Evolutionary conservation across 2,888 invertebrate genomes (phyloP).

Genomic region (Nemapogon koenigi): DNA sequence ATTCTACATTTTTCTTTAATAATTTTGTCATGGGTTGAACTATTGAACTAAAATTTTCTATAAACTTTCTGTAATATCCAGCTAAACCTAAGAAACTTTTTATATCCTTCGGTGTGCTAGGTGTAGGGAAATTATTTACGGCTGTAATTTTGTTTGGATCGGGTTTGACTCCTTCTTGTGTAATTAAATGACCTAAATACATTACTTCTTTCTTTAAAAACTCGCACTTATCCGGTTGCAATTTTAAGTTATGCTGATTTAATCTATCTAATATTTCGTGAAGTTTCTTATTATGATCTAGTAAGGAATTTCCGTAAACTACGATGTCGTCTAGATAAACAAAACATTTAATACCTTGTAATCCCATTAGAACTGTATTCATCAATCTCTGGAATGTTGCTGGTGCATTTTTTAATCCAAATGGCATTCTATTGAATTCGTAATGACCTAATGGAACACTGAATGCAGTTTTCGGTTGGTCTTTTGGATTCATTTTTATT

Average conservation of each 20-base stretch:
- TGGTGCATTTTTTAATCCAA: conserved; percentile 13
- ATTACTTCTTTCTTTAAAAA: no score
- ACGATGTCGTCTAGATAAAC: conserved; percentile 14
- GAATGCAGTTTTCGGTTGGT: conserved; percentile 14
- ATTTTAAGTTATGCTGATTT: conserved; percentile 10
- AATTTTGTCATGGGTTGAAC: conserved; percentile 10
- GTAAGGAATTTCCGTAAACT: conserved; percentile 11
- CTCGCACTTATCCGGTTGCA: no score
- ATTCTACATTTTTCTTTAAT: conserved; percentile 11
- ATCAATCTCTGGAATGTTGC: conserved; percentile 13
- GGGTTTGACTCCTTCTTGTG: conserved; percentile 20
- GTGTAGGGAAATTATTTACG: no score
- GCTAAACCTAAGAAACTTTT: conserved; percentile 13
- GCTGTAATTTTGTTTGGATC: no score
- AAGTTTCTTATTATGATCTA: conserved; percentile 12
- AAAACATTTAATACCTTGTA: conserved; percentile 13
- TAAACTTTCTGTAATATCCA: conserved; percentile 26
- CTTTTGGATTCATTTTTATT: conserved; percentile 11
- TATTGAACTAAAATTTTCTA: conserved; percentile 16
- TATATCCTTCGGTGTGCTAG: conserved; percentile 12
- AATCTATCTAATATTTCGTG: conserved; percentile 13
- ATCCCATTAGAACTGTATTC: conserved; percentile 11
- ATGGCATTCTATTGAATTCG: conserved; percentile 11
- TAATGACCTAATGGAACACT: conserved; percentile 14
- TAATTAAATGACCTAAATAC: conserved; percentile 23